Conservation (phyloP, 1,140 invertebrate genomes). For the Drosophila novamexicana region DNA sequence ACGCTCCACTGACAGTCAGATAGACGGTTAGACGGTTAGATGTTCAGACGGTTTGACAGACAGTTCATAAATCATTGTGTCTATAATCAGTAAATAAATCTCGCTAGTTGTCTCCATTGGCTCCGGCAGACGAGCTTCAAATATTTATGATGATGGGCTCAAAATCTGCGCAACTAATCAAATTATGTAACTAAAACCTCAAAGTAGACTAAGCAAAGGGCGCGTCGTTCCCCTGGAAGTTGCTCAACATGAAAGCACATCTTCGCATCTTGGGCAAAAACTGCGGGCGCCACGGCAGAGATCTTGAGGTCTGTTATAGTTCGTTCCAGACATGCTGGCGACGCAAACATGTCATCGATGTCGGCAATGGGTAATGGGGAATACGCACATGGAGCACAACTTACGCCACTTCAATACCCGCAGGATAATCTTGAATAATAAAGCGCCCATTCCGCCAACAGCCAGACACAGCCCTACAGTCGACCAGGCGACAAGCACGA, state of each 20-base stretch:
- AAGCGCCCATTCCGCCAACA: conserved; percentile 40
- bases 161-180: conserved; percentile 66
- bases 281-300: conserved; percentile 18
- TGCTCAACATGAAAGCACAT: conserved; percentile 31
- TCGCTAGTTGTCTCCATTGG: conserved; percentile 29
- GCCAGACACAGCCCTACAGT: conserved; percentile 1
- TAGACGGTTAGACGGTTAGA: conserved; percentile 33
- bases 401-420: conserved; percentile 67
- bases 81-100: conserved; percentile 58
- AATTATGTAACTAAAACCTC: conserved; percentile 73
- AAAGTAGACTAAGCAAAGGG: conserved; percentile 36
- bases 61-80: conserved; percentile 76
- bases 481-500: conserved; percentile 37
- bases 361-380: conserved; percentile 41
- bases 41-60: conserved; percentile 6
- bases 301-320: conserved; percentile 48
- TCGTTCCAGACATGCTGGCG: conserved; percentile 73
- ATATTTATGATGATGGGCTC: conserved; percentile 67
- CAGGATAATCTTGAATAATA: conserved; percentile 80
- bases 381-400: conserved; percentile 43
- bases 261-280: conserved; percentile 19
- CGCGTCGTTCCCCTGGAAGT: background rate
- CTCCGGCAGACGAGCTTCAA: conserved; percentile 44
- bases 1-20: conserved; percentile 60
- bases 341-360: conserved; percentile 80